Base-by-base conservation (phyloP, 64 coral and sea anemone species). In the Stichodactyla mertensii region DNA sequence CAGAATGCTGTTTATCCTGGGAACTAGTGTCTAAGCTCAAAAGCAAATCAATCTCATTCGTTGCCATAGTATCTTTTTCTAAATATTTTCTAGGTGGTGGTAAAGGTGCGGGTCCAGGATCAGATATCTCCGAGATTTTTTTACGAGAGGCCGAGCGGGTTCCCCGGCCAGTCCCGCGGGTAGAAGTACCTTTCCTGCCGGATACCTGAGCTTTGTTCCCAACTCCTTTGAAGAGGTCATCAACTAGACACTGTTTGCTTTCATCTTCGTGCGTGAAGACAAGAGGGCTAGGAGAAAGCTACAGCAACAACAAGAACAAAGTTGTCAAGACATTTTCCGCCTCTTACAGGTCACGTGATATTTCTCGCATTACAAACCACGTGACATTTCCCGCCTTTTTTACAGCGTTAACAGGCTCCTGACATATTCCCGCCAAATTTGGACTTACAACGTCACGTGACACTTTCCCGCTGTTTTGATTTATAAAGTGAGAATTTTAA, bases 201-300 rank as follows among this genome's bases (percentile, higher is more conserved):
- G 36, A 16, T 18, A 53, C 3, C 15, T 81, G 78, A 8, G 45
- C 6, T 59, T 85, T 85, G 83, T 85, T 52, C 18, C 83, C 83
- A 77, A 92, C 90, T 71, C 90, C 90, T 70, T 80, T 92, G 62
- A 92, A 92, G 12, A 92, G 84, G 52, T 92, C 84, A 74, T 64
- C 64, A 15, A 61, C 90, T 0, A 92, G 71, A 1, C 78, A 84
- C 26, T 87, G 85, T 71, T 83, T 92, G 61, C 78, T 82, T 4
- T 23, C 61, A 8, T 87, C 90, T 27, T 92, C 85, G 54, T 83
- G 78, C 62, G 61, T 22, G n/a, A 55, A 55, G 19, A 92, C 61
- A 9, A 86, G 56, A 45, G 86, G 80, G 66, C 85, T 87, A 53
- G 90, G 7, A 71, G 81, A 87, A 27, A 13, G 6, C 69, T 74